Conservation (phyloP, 2,113 vertebrate genomes). For the Helogale parvula region DNA sequence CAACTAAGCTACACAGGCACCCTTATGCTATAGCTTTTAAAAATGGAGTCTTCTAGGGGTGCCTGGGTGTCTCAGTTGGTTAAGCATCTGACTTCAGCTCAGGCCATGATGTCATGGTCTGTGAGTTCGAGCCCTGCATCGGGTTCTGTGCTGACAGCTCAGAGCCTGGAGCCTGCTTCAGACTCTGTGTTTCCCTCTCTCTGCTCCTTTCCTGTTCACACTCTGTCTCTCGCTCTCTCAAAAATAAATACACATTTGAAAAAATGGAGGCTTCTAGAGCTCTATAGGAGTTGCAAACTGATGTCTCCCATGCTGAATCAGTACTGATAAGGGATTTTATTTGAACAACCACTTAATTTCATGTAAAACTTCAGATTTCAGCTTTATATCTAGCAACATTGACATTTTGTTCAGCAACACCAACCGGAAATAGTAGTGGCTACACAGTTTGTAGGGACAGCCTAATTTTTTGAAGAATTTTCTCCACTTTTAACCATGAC, state of each 20-base stretch:
- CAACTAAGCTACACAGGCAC: too few relatives aligned
- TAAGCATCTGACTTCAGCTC: too few relatives aligned
- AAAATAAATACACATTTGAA: too few relatives aligned
- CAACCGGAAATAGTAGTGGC: not conserved
- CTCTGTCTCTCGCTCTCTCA: too few relatives aligned
- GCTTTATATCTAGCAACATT: not conserved
- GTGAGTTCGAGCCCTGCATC: too few relatives aligned
- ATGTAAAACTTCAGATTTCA: slow-evolving; percentile 16
- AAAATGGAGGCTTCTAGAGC: not conserved
- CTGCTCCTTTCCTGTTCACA: too few relatives aligned
- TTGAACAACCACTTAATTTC: slow-evolving; percentile 1
- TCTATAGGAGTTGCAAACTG: not conserved
- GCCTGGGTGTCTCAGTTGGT: too few relatives aligned
- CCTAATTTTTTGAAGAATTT: not conserved
- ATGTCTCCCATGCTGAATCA: not conserved
- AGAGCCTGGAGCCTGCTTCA: too few relatives aligned
- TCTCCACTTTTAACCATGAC: not conserved
- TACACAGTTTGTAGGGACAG: not conserved
- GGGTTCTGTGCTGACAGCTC: too few relatives aligned
- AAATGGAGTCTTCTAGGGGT: not conserved
- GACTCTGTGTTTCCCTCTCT: too few relatives aligned
- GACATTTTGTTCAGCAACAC: slow-evolving; percentile 6
- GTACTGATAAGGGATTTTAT: not conserved
- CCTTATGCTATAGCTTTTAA: not conserved
- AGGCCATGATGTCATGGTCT: too few relatives aligned